Percentiles rank a stretch among this genome's conserved stretches.
Conservation (phyloP, 2,888 invertebrate genomes). For the Epirrhoe tristata region DNA sequence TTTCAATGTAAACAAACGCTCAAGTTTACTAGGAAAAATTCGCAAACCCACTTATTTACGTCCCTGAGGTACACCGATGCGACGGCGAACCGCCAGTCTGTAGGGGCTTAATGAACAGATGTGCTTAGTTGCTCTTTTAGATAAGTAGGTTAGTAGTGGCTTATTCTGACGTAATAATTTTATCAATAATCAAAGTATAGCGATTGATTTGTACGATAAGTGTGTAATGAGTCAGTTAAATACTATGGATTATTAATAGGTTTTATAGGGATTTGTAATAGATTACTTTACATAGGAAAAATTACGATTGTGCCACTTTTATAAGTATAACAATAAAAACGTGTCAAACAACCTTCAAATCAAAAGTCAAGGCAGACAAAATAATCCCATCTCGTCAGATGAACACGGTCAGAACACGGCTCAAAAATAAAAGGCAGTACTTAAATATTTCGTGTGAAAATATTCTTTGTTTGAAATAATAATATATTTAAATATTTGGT, state of each 20-base stretch:
- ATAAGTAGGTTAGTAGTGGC: constrained; percentile 30
- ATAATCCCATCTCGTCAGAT: too few relatives aligned
- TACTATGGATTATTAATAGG: not conserved
- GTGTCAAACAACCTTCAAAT: too few relatives aligned
- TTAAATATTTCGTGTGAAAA: not conserved
- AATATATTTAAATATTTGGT: not conserved
- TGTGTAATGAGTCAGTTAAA: not conserved
- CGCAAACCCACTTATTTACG: constrained; percentile 79
- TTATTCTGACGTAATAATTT: constrained; percentile 12
- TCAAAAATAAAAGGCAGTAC: not conserved
- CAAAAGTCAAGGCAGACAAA: too few relatives aligned
- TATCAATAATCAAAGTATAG: constrained; percentile 3
- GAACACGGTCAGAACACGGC: too few relatives aligned
- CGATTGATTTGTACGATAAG: not conserved
- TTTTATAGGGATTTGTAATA: not conserved
- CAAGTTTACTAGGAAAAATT: constrained; percentile 80
- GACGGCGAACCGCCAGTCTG: constrained; percentile 55
- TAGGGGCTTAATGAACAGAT: constrained; percentile 45
- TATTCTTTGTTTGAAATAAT: not conserved
- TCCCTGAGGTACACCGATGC: constrained; percentile 67
- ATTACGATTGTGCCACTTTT: too few relatives aligned
- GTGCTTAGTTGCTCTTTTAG: constrained; percentile 38
- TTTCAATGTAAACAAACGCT: constrained; percentile 80
- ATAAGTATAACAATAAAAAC: too few relatives aligned
- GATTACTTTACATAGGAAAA: too few relatives aligned